These are phyloP conservation scores for Junonia oenone DNA, from an alignment of 2,888 invertebrate species.

Conservation along the genomic window DNA sequence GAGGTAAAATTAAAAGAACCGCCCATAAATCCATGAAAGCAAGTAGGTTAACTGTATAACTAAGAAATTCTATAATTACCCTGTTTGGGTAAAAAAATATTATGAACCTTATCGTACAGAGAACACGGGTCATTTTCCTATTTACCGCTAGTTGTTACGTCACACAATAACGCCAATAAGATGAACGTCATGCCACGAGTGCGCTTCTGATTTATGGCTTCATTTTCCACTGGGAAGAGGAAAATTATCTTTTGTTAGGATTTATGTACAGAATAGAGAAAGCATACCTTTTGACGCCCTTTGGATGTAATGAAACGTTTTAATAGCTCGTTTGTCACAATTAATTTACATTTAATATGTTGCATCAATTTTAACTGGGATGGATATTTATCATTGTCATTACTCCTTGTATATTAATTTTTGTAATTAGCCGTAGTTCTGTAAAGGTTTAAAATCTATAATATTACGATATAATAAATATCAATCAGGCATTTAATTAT, in stretches of 20 bases:
- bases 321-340: slow-evolving; percentile 19
- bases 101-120: not conserved
- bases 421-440: not conserved
- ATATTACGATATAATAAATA: too few species aligned
- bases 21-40: not conserved
- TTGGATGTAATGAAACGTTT: slow-evolving; percentile 24
- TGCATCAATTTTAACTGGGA: not conserved
- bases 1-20: not conserved
- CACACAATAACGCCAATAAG: slow-evolving; percentile 39
- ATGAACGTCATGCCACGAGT: slow-evolving; percentile 39
- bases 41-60: not conserved
- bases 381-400: not conserved
- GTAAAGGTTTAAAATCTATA: too few species aligned
- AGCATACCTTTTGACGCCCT: slow-evolving; percentile 25
- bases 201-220: slow-evolving; percentile 43
- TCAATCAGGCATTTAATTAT: too few species aligned
- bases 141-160: slow-evolving; percentile 23
- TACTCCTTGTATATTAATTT: not conserved
- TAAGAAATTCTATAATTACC: slow-evolving; percentile 6
- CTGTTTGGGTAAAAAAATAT: not conserved
- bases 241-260: slow-evolving; percentile 36
- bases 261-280: slow-evolving; percentile 32
- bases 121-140: slow-evolving; percentile 25
- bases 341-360: slow-evolving; percentile 21
- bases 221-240: slow-evolving; percentile 37